Evolutionary conservation across 35 echinoderm and acorn worm genomes (phyloP).

Genomic region (Heliocidaris erythrogramma): DNA sequence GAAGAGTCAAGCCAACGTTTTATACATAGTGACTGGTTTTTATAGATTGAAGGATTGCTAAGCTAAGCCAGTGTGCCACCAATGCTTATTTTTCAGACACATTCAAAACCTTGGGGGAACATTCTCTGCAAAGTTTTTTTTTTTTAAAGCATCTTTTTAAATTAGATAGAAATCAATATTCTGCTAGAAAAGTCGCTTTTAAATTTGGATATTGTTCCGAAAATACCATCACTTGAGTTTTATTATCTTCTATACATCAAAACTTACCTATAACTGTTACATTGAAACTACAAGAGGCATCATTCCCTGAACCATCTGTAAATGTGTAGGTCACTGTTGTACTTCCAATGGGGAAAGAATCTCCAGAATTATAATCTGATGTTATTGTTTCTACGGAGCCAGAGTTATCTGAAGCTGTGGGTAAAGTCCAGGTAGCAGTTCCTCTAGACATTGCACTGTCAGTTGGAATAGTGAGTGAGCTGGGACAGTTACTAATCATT

Average conservation of each 20-base stretch:
- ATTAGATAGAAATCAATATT: too few relatives aligned
- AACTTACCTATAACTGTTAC: neutral
- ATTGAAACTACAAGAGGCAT: conserved; percentile 8
- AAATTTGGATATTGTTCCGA: too few relatives aligned
- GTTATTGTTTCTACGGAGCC: neutral
- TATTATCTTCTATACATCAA: too few relatives aligned
- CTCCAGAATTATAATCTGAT: neutral
- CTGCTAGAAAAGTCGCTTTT: too few relatives aligned
- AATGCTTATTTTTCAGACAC: too few relatives aligned
- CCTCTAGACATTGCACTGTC: neutral
- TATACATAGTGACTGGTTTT: too few relatives aligned
- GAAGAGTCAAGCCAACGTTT: too few relatives aligned
- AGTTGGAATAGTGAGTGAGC: neutral
- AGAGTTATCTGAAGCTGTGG: conserved; percentile 9
- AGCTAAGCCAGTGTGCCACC: too few relatives aligned
- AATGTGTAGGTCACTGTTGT: neutral
- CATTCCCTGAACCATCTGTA: neutral
- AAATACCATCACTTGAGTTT: too few relatives aligned
- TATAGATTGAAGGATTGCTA: too few relatives aligned
- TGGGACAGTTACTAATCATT: neutral
- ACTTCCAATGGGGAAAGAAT: conserved; percentile 6
- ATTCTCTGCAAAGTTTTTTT: too few relatives aligned
- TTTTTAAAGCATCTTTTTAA: neutral
- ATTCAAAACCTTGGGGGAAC: too few relatives aligned
- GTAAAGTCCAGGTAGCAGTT: neutral